Base-by-base conservation (phyloP, 2,113 vertebrate genomes). In the Empidonax traillii region DNA sequence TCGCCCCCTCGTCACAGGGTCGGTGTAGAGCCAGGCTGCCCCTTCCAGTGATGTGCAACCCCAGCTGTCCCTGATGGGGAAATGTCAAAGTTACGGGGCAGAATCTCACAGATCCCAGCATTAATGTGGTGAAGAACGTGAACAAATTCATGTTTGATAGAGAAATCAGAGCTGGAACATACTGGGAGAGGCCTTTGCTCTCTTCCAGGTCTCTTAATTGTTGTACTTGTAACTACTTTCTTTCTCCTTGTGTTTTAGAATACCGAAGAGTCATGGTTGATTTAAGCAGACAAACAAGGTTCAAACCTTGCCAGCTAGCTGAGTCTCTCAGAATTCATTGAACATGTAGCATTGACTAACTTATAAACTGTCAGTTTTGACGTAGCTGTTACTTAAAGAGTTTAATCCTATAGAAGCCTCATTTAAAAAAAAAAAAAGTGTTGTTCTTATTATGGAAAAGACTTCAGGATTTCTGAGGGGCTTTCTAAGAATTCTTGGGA, bases 21-120 rank as follows among this genome's bases (percentile, higher is more conserved):
- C 37, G 43, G 8, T 3, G 20, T 6, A 0, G 22, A 21, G 49
- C 12, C 62, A 7, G n/a, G 71, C 67, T 12, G 28, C 2, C 53
- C 59, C 33, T 3, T 3, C 1, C 9, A 25, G 15, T 0, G 11
- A 2, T 28, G 25, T 5, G 43, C 43, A 6, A 3, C 5, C 27
- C 52, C 52, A 10, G 39, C 37, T 22, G 20, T 15, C 21, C 9
- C 31, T 20, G 27, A 1, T 25, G 18, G 22, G 37, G 20, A 47
- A 62, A 6, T 3, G 4, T 9, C 0, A 11, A 8, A 31, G 19
- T 14, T 28, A 9, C 1, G 2, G 35, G 14, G 21, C 20, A 25
- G 31, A 66, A 13, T 14, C 41, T 20, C 59, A 13, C 12, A 23
- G 51, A 35, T 22, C 14, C 33, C 41, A 10, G 76, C 81, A 18